Percentiles rank a stretch among this genome's conserved stretches.
Conservation (phyloP, 2,797 vertebrate genomes). For the Hippoglossus hippoglossus region DNA sequence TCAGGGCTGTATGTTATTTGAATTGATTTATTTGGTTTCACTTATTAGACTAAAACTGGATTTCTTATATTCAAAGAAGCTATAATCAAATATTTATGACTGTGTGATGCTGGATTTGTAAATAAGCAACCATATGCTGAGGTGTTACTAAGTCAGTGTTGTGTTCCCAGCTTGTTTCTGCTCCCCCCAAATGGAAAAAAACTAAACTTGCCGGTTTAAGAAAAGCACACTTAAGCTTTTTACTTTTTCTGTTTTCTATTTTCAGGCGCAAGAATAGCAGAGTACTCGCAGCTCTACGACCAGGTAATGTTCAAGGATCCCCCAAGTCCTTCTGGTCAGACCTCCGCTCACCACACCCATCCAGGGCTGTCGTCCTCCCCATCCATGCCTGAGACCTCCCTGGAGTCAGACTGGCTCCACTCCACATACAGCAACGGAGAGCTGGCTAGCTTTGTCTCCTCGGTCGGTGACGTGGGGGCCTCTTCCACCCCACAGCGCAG, state of each 20-base stretch:
- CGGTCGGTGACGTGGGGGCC: constrained; percentile 62
- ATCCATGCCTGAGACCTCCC: constrained; percentile 75
- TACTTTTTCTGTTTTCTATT: constrained; percentile 23
- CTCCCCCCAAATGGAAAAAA: background rate
- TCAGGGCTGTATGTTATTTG: no score
- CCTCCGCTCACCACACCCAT: constrained; percentile 61
- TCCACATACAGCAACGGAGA: constrained; percentile 94
- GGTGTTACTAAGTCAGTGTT: background rate
- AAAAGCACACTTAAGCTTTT: background rate
- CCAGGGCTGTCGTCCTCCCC: constrained; percentile 76
- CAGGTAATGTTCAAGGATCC: constrained; percentile 93
- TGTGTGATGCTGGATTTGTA: background rate
- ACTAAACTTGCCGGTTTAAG: background rate
- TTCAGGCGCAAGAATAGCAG: constrained; percentile 96
- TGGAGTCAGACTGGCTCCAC: constrained; percentile 91
- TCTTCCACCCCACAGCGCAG: constrained; percentile 74
- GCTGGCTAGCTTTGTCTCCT: constrained; percentile 87
- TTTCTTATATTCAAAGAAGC: no score
- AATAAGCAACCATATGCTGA: background rate
- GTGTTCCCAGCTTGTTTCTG: background rate
- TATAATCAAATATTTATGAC: no score
- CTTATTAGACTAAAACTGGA: no score
- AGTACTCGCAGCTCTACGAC: constrained; percentile 97
- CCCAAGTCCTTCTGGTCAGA: constrained; percentile 72
- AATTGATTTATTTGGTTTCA: no score